Evolutionary conservation across 2,888 invertebrate species (phyloP).

Genomic region (Gymnosoma rotundatum): DNA sequence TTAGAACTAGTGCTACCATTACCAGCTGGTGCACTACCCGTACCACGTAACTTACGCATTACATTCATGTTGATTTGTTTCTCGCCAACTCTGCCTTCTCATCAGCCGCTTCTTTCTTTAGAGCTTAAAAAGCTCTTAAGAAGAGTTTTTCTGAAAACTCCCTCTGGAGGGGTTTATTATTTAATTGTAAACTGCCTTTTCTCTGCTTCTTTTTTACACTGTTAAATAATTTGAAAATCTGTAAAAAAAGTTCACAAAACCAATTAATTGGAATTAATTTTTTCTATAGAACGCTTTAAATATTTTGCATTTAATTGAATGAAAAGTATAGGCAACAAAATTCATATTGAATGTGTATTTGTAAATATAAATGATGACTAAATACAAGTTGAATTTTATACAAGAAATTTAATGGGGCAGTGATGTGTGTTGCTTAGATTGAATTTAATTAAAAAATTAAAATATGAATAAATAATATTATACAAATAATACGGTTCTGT

Average conservation of each 20-base stretch:
- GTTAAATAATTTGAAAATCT: slow-evolving; percentile 60
- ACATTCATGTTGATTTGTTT: slow-evolving; percentile 88
- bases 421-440: not conserved
- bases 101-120: slow-evolving; percentile 15
- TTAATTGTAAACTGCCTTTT: not conserved
- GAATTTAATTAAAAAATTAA: slow-evolving; percentile 27
- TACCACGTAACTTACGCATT: slow-evolving; percentile 92
- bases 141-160: slow-evolving; percentile 40
- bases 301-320: slow-evolving; percentile 24
- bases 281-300: slow-evolving; percentile 1
- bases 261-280: slow-evolving; percentile 46
- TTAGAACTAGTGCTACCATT: slow-evolving; percentile 83
- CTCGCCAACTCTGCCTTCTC: not conserved
- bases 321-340: slow-evolving; percentile 17
- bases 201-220: slow-evolving; percentile 1
- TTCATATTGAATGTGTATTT: slow-evolving; percentile 21
- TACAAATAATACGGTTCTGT: not conserved
- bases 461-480: not conserved
- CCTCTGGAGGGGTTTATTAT: slow-evolving; percentile 27
- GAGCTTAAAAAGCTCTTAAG: slow-evolving; percentile 65
- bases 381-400: slow-evolving; percentile 24
- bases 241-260: slow-evolving; percentile 32
- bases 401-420: slow-evolving; percentile 5
- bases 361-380: slow-evolving; percentile 25
- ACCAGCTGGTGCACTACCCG: slow-evolving; percentile 76